Conservation (phyloP, 2,113 vertebrate species). For the Nothoprocta perdicaria region DNA sequence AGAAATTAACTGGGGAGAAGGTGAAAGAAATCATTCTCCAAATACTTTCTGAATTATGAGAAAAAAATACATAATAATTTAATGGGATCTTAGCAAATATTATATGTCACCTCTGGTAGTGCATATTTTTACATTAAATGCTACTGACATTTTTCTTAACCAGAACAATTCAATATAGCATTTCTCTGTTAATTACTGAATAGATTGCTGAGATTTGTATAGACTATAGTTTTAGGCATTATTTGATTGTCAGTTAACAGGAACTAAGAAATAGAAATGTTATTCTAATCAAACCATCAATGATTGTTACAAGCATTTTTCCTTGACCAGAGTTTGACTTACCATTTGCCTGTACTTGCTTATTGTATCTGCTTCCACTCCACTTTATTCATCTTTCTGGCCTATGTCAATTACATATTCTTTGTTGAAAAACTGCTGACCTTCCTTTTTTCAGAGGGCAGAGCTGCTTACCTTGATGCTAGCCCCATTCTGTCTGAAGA, state of each 20-base stretch:
- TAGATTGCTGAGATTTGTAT: neutral
- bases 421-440: neutral
- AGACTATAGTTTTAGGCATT: neutral
- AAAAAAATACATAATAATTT: neutral
- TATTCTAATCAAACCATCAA: neutral
- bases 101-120: neutral
- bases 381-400: neutral
- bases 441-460: neutral
- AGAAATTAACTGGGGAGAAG: neutral
- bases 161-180: neutral
- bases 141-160: neutral
- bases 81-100: neutral
- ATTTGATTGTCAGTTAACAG: neutral
- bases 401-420: fast-evolving
- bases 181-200: neutral
- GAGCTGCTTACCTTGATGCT: neutral
- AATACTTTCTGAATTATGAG: neutral
- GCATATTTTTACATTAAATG: conserved; percentile 5
- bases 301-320: neutral
- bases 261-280: neutral
- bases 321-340: neutral
- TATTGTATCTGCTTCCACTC: neutral
- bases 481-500: neutral
- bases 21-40: neutral
- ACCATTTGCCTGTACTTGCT: neutral